phyloP scores from a whole-genome alignment of 2,797 vertebrate species.

The Lacerta bilineata region DNA sequence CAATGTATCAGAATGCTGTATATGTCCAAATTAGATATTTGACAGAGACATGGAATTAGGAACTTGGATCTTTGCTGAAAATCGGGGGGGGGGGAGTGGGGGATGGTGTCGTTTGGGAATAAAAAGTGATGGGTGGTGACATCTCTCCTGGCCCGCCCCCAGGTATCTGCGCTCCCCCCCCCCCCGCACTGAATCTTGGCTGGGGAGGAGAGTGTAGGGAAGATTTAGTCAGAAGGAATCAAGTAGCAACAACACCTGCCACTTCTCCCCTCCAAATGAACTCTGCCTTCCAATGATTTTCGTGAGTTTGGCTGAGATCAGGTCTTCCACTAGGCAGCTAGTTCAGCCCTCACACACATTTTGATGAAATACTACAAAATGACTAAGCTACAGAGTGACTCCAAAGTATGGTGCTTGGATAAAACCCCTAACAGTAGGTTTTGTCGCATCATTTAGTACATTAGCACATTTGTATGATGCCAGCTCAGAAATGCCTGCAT shows the following conservation, averaged over 20 bases:
- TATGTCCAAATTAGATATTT: background rate
- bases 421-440: constrained; percentile 2
- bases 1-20: background rate
- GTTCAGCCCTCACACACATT: constrained; percentile 28
- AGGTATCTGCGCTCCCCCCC: background rate
- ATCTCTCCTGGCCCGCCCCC: background rate
- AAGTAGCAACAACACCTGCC: background rate
- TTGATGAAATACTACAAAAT: constrained; percentile 46
- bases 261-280: background rate
- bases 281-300: background rate
- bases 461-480: background rate
- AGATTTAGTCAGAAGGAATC: background rate
- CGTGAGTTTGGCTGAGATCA: background rate
- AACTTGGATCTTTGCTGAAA: background rate
- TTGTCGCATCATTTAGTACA: background rate
- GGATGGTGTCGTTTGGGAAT: background rate
- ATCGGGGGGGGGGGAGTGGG: background rate
- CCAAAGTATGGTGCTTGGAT: constrained; percentile 33
- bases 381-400: constrained; percentile 15
- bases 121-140: background rate
- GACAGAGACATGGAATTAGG: background rate
- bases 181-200: background rate
- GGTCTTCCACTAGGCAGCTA: background rate
- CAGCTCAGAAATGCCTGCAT: constrained; percentile 7
- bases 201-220: background rate